These are phyloP conservation scores for Spialia ferax DNA, from an alignment of 2,888 invertebrate genomes.

Conservation along the genomic window DNA sequence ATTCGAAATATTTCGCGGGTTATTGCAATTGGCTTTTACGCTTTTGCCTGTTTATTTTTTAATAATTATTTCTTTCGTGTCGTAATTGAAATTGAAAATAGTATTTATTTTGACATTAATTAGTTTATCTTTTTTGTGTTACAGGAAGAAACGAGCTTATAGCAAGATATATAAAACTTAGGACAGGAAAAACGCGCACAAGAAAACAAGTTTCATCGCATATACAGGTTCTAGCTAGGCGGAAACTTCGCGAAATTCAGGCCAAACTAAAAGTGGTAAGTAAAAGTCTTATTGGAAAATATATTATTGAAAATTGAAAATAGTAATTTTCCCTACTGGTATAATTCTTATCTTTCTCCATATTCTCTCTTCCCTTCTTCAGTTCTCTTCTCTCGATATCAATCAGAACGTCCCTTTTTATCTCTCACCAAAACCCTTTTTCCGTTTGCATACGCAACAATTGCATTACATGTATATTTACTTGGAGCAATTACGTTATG, in stretches of 20 bases:
- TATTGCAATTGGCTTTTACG: constrained; percentile 63
- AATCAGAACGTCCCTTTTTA: too few relatives aligned
- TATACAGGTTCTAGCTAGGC: constrained; percentile 99
- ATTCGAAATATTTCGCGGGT: constrained; percentile 74
- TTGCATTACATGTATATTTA: not conserved
- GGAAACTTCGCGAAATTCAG: constrained; percentile 99
- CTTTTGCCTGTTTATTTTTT: constrained; percentile 55
- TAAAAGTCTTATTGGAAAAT: constrained; percentile 81
- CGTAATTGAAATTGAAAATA: too few relatives aligned
- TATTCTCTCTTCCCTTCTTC: too few relatives aligned
- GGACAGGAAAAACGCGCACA: constrained; percentile 99
- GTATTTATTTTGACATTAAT: not conserved
- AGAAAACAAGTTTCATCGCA: constrained; percentile 99
- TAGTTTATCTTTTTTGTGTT: constrained; percentile 63
- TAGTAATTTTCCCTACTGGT: too few relatives aligned
- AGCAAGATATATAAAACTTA: constrained; percentile 99
- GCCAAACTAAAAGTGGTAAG: constrained; percentile 99
- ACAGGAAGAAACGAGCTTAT: constrained; percentile 99
- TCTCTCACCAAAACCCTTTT: too few relatives aligned
- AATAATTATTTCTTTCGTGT: not conserved
- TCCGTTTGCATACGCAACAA: too few relatives aligned
- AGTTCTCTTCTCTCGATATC: too few relatives aligned
- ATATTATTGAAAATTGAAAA: too few relatives aligned
- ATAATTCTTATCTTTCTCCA: too few relatives aligned
- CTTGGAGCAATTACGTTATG: constrained; percentile 26